These are phyloP conservation scores for Drosophila suzukii DNA, from an alignment of 1,140 invertebrate genomes.

Conservation along the genomic window DNA sequence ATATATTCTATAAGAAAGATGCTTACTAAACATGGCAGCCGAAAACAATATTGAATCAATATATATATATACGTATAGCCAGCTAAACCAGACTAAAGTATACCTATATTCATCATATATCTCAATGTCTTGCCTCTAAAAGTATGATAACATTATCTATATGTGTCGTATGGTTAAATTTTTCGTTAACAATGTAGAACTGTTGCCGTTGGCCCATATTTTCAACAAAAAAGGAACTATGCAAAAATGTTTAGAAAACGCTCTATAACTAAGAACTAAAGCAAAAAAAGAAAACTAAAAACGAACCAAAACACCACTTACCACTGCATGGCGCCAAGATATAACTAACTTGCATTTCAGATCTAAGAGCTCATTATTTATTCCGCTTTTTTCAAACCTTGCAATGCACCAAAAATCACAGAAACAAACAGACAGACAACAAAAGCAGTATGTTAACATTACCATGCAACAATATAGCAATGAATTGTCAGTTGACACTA, in stretches of 20 bases:
- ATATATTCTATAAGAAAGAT: constrained; percentile 61
- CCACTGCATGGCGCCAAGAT: constrained; percentile 62
- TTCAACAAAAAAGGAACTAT: constrained; percentile 24
- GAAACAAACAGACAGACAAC: constrained; percentile 24
- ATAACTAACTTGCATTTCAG: constrained; percentile 36
- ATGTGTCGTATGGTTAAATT: constrained; percentile 69
- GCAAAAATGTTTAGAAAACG: constrained; percentile 47
- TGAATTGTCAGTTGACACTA: constrained; percentile 49
- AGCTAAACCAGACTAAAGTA: constrained; percentile 53
- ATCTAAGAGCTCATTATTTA: constrained; percentile 41
- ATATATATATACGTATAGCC: constrained; percentile 21
- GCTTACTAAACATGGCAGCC: constrained; percentile 62
- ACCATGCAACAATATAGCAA: constrained; percentile 41
- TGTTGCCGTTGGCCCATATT: constrained; percentile 47
- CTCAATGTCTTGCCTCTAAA: constrained; percentile 67
- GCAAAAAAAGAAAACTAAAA: constrained; percentile 10
- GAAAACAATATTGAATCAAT: constrained; percentile 41
- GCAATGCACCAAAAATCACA: constrained; percentile 43
- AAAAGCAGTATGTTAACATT: constrained; percentile 45
- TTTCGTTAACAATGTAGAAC: constrained; percentile 64
- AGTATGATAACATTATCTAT: constrained; percentile 48
- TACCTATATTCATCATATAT: constrained; percentile 57
- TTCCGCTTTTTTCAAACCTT: constrained; percentile 43
- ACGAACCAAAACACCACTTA: constrained; percentile 28
- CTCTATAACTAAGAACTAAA: constrained; percentile 36